Base-by-base conservation (phyloP, 2,888 invertebrate genomes). In the Dryobotodes eremita region DNA sequence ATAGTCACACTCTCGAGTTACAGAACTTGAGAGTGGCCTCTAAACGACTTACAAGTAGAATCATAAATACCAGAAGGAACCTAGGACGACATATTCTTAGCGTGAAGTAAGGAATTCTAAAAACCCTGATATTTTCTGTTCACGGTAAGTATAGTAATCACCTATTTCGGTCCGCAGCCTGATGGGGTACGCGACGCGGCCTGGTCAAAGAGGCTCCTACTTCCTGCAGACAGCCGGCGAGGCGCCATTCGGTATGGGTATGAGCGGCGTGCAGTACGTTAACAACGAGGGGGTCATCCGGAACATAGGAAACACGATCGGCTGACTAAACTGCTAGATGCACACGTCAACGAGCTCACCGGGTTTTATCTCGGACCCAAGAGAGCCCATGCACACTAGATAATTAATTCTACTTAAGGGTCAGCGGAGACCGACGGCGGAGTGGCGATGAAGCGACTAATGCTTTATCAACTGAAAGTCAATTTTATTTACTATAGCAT, bases 101-200 rank as follows among this genome's bases (percentile, higher is more conserved):
- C 23, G 23, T 57, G 57, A 13, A 57, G n/a, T n/a, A 57, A n/a
- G n/a, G n/a, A 5, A 57, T 55, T 57, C 15, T 15, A 8, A 15
- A 26, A 26, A 13, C 26, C 1, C 8, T 61, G 26, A 26, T 61
- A 7, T 26, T 17, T 26, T 61, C 17, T 64, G 23, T 42, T 23
- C 36, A 23, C 23, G 1, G 36, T 23, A 62, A 62, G 64, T 64
- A 64, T 23, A 23, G 23, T 42, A n/a, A 42, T 42, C 36, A 8
- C 15, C 15, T 42, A 42, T 69, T 53, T 62, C 57, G 66, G 6
- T 69, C 65, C n/a, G 1, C 87, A 90, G 89, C 10, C 70, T 85
- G 6, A 91, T 91, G 91, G 91, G 91, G 0, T 85, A 85, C 65
- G 85, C 64, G 15, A 83, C 88, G 62, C 71, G 77, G 11, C 76